Conservation (phyloP, 2,888 invertebrate genomes). For the Tuberolachnus salignus region DNA sequence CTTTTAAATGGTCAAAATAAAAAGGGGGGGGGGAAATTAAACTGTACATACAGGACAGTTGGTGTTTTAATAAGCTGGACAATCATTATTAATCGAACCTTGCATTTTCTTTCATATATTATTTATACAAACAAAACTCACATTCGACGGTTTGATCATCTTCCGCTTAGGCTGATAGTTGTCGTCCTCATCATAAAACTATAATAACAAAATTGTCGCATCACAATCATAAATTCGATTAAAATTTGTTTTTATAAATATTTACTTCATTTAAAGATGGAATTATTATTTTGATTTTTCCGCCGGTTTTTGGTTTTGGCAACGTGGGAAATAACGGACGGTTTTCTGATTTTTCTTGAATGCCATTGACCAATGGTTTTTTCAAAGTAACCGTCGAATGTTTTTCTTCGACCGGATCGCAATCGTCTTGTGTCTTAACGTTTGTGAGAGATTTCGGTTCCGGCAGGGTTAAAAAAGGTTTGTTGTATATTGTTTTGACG, state of each 20-base stretch:
- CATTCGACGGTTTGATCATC: slow-evolving; percentile 51
- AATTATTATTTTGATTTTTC: slow-evolving; percentile 38
- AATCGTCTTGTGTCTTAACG: not conserved
- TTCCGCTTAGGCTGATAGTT: slow-evolving; percentile 45
- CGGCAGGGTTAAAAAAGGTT: slow-evolving; percentile 19
- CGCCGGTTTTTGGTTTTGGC: slow-evolving; percentile 27
- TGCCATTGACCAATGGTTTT: not conserved
- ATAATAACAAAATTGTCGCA: slow-evolving; percentile 8
- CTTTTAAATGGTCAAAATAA: too few relatives aligned
- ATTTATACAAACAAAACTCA: slow-evolving; percentile 21
- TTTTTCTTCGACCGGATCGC: not conserved
- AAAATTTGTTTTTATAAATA: not conserved
- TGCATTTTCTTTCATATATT: too few relatives aligned
- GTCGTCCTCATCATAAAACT: slow-evolving; percentile 49
- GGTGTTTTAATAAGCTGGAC: too few relatives aligned
- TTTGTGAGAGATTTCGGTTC: slow-evolving; percentile 16
- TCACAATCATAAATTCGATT: not conserved
- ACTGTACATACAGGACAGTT: too few relatives aligned
- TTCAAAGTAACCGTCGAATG: not conserved
- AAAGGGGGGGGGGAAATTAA: too few relatives aligned
- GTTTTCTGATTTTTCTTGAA: slow-evolving; percentile 15
- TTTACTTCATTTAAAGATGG: slow-evolving; percentile 41
- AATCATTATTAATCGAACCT: too few relatives aligned
- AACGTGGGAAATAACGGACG: slow-evolving; percentile 9
- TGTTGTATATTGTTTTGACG: not conserved